Conservation (phyloP, 2,888 invertebrate genomes). For the Carcina quercana region DNA sequence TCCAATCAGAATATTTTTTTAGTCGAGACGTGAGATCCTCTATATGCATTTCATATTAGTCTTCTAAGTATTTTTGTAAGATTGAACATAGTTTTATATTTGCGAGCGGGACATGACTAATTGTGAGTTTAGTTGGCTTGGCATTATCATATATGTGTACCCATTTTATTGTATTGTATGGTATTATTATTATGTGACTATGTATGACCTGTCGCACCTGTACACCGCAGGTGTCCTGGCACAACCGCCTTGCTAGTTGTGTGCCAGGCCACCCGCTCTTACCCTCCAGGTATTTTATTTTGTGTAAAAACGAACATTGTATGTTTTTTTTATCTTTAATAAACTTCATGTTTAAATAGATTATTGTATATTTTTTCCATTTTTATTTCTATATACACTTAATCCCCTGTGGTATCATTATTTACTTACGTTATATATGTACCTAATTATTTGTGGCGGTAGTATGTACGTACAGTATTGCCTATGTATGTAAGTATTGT, state of each 20-base stretch:
- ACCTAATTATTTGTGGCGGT: conserved; percentile 67
- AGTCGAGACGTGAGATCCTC: conserved; percentile 69
- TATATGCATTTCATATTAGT: conserved; percentile 73
- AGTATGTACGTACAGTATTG: conserved; percentile 57
- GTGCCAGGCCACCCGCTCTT: conserved; percentile 35
- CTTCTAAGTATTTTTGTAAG: conserved; percentile 74
- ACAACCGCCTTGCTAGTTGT: conserved; percentile 30
- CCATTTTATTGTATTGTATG: conserved; percentile 66
- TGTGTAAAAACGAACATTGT: conserved; percentile 70
- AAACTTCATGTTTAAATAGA: conserved; percentile 74
- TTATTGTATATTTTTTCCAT: conserved; percentile 72
- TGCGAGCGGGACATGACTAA: conserved; percentile 70
- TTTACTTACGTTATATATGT: conserved; percentile 56
- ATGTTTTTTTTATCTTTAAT: conserved; percentile 73
- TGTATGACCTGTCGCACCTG: conserved; percentile 68
- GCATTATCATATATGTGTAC: conserved; percentile 71
- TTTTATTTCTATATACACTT: conserved; percentile 62
- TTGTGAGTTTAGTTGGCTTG: conserved; percentile 69
- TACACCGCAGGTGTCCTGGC: conserved; percentile 36
- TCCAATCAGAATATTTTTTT: conserved; percentile 75
- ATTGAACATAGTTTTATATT: conserved; percentile 69
- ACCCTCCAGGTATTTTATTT: conserved; percentile 72
- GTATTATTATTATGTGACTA: conserved; percentile 69
- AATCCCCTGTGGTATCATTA: conserved; percentile 56
- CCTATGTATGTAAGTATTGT: conserved; percentile 52